Evolutionary conservation across 2,888 invertebrate genomes (phyloP), one percentile per base, ranked within the genome.

Genomic region (Aricia artaxerxes): DNA sequence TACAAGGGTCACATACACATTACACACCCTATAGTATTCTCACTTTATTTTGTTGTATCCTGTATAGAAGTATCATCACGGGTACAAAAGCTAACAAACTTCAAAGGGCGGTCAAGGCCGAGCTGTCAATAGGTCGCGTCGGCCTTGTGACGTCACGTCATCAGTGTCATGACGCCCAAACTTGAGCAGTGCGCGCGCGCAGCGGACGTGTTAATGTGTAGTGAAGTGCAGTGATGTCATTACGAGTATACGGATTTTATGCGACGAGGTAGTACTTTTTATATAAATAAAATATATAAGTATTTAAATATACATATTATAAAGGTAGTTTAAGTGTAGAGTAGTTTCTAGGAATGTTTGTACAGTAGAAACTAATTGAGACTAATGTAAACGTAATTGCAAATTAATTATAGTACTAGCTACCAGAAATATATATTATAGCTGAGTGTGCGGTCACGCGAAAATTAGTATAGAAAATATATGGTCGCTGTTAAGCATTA

Each of bases 21-120:
- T 24, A 24, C 24, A 24, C 24, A 24, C 24, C 24, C 24, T 24
- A 24, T 24, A 24, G 24, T 24, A 24, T 24, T 24, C 24, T 24
- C 24, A 24, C 24, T 24, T 24, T 24, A 0, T 24, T 24, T 24
- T 24, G 24, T 24, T 24, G 24, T 24, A 24, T 24, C 24, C 24
- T 24, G 24, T 24, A 24, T 24, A 7, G 61, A 61, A 9, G 2
- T 61, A 61, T 61, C 6, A 6, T 24, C 61, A 11, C 11, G 11
- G 9, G 64, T 31, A 64, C 64, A 64, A 64, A 64, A 64, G 64
- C 64, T 64, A 64, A 64, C 64, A 53, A 75, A 84, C 85, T 86
- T 89, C 88, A 88, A 87, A 89, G 89, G 88, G 87, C 87, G 85
- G 89, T 86, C 86, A 85, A 85, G 87, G 84, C 83, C 86, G 75